Base-by-base conservation (phyloP, 2,888 invertebrate species). In the Automeris io region DNA sequence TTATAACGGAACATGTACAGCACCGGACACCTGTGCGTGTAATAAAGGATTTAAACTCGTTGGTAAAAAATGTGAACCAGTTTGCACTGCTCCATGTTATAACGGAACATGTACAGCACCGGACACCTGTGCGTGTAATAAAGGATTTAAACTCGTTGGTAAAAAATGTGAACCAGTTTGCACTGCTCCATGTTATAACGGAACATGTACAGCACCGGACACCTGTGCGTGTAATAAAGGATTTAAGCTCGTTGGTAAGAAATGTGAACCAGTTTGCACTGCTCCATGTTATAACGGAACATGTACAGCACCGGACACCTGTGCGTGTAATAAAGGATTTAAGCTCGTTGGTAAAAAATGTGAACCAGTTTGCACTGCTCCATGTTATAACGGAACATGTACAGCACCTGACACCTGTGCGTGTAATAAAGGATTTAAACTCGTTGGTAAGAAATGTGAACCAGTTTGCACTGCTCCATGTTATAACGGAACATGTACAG, bases 21-120 rank as follows among this genome's bases (percentile, higher is more conserved):
- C 18, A 2, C 88, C 88, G 0, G 73, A 86, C n/a, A 23, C 7
- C n/a, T 23, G 22, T 23, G n/a, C n/a, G n/a, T n/a, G n/a, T n/a
- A n/a, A n/a, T n/a, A n/a, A n/a, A n/a, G n/a, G n/a, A n/a, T n/a
- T n/a, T n/a, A n/a, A n/a, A n/a, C n/a, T n/a, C n/a, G n/a, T n/a
- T n/a, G n/a, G n/a, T n/a, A n/a, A n/a, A 23, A 23, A 23, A 23
- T 23, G 22, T 23, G 8, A 23, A 7, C 22, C 22, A 23, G 7
- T 23, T 23, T 23, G 22, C 7, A 23, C 22, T 5, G 5, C 2
- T 8, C 22, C 22, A 7, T 23, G 22, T 7, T 7, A 5, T 3
- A 23, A 23, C n/a, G 22, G 22, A 7, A 7, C 7, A 23, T 23
- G 22, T 23, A n/a, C n/a, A 3, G 22, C 22, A 8, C 22, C 22